Conservation (phyloP, 2,797 vertebrate species). For the Sardinella longiceps region DNA sequence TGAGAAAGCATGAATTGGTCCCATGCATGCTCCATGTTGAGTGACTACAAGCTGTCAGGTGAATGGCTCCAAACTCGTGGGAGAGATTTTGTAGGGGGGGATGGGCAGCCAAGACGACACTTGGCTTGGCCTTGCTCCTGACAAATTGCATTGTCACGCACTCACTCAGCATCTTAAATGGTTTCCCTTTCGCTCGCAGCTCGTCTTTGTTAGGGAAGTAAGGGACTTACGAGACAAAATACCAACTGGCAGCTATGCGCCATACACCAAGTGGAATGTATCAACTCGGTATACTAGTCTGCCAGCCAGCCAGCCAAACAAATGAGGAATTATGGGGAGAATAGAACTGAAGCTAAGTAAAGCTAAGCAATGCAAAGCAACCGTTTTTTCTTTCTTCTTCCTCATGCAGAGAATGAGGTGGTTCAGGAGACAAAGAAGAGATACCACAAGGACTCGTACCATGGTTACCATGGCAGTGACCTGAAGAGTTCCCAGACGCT, state of each 20-base stretch:
- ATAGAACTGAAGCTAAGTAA: not conserved
- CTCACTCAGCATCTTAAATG: constrained; percentile 10
- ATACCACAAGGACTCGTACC: constrained; percentile 71
- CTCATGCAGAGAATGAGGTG: constrained; percentile 75
- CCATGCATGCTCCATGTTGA: not conserved
- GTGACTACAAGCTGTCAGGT: not conserved
- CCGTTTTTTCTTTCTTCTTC: not conserved
- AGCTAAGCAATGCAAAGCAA: no score
- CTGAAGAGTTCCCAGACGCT: constrained; percentile 80
- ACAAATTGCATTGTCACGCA: constrained; percentile 20
- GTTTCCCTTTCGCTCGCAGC: not conserved
- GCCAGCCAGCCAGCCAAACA: constrained; percentile 9
- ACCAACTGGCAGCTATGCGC: constrained; percentile 14
- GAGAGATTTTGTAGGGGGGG: not conserved
- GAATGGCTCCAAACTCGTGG: not conserved
- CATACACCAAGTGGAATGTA: not conserved
- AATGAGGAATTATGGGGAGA: not conserved
- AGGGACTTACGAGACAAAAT: not conserved
- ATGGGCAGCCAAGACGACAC: not conserved
- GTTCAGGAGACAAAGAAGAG: constrained; percentile 82
- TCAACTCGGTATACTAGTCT: not conserved
- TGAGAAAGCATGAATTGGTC: not conserved
- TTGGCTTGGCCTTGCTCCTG: not conserved
- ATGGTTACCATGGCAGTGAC: constrained; percentile 73
- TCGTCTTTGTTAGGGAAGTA: not conserved